Base-by-base conservation (phyloP, 2,113 vertebrate genomes). In the Athene cunicularia region DNA sequence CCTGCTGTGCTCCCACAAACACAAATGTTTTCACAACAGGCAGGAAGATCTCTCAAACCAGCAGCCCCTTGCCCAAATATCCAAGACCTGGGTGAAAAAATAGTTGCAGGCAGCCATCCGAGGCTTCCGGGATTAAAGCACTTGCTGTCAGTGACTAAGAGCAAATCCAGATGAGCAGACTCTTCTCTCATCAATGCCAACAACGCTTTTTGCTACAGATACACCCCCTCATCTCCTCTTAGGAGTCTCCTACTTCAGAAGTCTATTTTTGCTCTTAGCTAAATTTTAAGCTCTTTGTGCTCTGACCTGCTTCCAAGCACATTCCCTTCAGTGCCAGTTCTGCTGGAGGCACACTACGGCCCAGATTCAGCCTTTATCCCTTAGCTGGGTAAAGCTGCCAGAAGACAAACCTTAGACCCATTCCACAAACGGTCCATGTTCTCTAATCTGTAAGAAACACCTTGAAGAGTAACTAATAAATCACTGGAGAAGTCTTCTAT, bases 401-500 rank as follows among this genome's bases (percentile, higher is more conserved):
- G 50, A 53, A 30, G 17, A 98, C 98, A 82, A 59, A 99, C 99
- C 97, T 98, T 2, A 18, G 0, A 2, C 18, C 0, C 73, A 1
- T 0, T 4, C n/a, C 2, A 2, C 0, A 0, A 8, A 30, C 98
- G 12, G 0, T 81, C 90, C 64, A 8, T 0, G 2, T 5, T 7
- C 24, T 97, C 73, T 56, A 97, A 26, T 80, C 98, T 98, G 47
- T 96, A 88, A 4, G 2, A 37, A 37, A 98, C 96, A 60, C 98
- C 93, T 18, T 94, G 68, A 26, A 99, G 98, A 14, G 96, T 59
- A 72, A 98, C 98, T 21, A 98, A 58, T 15, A 99, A 92, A 12
- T 98, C 95, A 21, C 86, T 30, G 6, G 97, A 95, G 23, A 97
- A 59, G 5, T 30, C 59, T 6, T 7, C 18, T 13, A 98, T 62